These are phyloP conservation scores for Falco rusticolus DNA, from an alignment of 2,797 vertebrate species.

Conservation along the genomic window DNA sequence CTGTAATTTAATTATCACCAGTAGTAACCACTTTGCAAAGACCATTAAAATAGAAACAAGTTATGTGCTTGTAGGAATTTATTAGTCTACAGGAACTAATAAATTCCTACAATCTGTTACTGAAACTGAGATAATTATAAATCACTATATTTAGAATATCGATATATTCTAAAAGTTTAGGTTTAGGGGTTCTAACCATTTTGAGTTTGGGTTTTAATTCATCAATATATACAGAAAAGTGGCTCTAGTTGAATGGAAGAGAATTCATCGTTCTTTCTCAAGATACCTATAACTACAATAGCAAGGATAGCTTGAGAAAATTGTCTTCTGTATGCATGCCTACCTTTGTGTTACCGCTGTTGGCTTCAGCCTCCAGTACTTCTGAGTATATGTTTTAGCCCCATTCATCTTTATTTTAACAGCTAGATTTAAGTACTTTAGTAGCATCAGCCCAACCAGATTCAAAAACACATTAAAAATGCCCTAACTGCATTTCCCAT, in stretches of 20 bases:
- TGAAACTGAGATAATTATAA: not conserved
- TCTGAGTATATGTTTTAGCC: not conserved
- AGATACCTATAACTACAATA: not conserved
- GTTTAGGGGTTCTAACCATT: not conserved
- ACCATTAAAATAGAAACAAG: not conserved
- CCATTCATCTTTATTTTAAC: not conserved
- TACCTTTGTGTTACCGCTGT: accelerated
- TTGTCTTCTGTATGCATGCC: not conserved
- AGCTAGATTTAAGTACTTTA: not conserved
- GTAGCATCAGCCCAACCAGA: not conserved
- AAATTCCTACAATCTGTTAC: not conserved
- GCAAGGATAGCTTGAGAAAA: not conserved
- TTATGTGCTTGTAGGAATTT: not conserved
- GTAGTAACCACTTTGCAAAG: not conserved
- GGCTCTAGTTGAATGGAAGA: not conserved
- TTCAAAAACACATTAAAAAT: not conserved
- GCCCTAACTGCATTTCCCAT: not conserved
- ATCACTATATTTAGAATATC: not conserved
- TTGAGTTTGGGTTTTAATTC: not conserved
- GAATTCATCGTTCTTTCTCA: not conserved
- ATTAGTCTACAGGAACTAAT: not conserved
- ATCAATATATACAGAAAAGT: not conserved
- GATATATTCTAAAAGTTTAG: not conserved
- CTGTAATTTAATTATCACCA: not conserved
- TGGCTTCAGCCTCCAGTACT: not conserved